Conservation (phyloP, 2,797 vertebrate genomes). For the Sylvilagus floridanus region DNA sequence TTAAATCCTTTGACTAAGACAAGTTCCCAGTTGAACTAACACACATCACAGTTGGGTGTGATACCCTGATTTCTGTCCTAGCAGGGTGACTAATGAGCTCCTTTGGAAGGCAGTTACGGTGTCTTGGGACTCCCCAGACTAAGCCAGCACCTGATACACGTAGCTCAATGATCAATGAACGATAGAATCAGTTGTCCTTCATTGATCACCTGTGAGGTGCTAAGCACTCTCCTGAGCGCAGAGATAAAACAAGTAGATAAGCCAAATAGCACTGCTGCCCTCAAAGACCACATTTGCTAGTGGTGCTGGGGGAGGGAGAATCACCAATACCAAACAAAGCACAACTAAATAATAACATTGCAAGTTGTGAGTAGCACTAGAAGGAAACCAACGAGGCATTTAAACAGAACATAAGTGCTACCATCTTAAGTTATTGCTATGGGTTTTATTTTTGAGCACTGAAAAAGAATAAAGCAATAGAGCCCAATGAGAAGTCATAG, state of each 20-base stretch:
- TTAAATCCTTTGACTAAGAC: not conserved
- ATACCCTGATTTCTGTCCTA: conserved; percentile 10
- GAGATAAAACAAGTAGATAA: not conserved
- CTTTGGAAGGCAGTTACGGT: not conserved
- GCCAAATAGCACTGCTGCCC: not conserved
- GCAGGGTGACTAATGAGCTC: not conserved
- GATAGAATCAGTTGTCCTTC: conserved; percentile 1
- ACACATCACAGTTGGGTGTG: not conserved
- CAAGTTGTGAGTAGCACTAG: conserved; percentile 5
- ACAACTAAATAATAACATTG: not conserved
- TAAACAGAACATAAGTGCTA: conserved; percentile 11
- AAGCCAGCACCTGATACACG: not conserved
- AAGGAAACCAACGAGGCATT: conserved; percentile 20
- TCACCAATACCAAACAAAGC: not conserved
- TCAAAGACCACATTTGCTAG: not conserved
- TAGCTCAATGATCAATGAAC: conserved; percentile 2
- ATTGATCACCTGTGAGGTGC: not conserved
- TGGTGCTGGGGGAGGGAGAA: not conserved
- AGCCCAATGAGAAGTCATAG: conserved; percentile 12
- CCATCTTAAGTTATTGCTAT: not conserved
- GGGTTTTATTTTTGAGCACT: not conserved
- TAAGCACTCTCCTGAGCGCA: not conserved
- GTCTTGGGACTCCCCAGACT: not conserved
- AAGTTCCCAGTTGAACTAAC: not conserved
- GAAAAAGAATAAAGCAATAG: conserved; percentile 16